Evolutionary conservation across 1,140 invertebrate species (phyloP).

Genomic region (Penaeus chinensis): DNA sequence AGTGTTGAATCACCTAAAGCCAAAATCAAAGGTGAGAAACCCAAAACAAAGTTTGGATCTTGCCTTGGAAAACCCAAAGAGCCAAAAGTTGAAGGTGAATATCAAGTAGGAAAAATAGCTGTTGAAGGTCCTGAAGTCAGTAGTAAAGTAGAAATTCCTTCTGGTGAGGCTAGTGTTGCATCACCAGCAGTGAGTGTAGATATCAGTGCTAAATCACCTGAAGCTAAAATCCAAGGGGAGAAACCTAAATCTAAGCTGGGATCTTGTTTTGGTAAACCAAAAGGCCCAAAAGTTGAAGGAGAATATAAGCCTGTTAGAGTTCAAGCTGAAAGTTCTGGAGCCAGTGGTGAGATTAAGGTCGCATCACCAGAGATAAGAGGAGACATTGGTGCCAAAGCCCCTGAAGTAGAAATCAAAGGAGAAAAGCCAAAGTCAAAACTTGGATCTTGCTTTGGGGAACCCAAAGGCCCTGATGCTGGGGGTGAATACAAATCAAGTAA

Average conservation of each 20-base stretch:
- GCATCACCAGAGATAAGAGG: constrained; percentile 19
- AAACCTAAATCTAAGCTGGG: constrained; percentile 26
- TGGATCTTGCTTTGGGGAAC: constrained; percentile 53
- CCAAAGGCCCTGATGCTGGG: constrained; percentile 33
- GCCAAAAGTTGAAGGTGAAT: constrained; percentile 44
- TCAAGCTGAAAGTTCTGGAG: constrained; percentile 27
- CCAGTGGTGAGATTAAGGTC: constrained; percentile 6
- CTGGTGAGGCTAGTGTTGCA: neutral
- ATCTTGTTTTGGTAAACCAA: constrained; percentile 45
- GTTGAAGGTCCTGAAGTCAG: constrained; percentile 22
- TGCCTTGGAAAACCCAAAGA: constrained; percentile 54
- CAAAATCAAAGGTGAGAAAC: constrained; percentile 8
- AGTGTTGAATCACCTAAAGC: constrained; percentile 5
- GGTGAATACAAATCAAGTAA: constrained; percentile 45
- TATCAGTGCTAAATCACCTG: constrained; percentile 17
- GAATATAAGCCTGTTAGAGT: constrained; percentile 33
- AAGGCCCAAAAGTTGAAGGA: constrained; percentile 40
- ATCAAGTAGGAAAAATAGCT: constrained; percentile 26
- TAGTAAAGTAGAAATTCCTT: neutral
- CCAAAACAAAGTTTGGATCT: constrained; percentile 42
- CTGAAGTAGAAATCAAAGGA: constrained; percentile 37
- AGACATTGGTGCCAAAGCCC: constrained; percentile 28
- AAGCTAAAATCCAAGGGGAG: constrained; percentile 29
- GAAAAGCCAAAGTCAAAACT: constrained; percentile 35
- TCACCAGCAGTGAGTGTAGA: neutral